Evolutionary conservation across 1,140 invertebrate genomes (phyloP).

Genomic region (Drosophila tristis): DNA sequence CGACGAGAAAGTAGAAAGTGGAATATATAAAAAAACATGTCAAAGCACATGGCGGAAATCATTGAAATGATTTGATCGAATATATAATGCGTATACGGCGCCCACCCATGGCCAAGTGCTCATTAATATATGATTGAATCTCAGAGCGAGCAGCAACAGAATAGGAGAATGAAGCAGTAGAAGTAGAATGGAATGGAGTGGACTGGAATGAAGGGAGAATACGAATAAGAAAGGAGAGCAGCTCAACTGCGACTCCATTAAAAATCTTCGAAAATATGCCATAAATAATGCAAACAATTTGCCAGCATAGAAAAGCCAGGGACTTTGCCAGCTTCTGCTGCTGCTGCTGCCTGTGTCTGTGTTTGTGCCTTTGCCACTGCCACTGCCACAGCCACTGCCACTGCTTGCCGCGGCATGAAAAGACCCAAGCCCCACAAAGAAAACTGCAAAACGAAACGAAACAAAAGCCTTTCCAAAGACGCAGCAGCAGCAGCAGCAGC

Average conservation of each 20-base stretch:
- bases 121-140: conserved; percentile 77
- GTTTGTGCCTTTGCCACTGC: background rate
- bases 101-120: conserved; percentile 45
- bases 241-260: conserved; percentile 63
- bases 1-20: conserved; percentile 11
- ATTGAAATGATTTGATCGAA: conserved; percentile 51
- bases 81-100: conserved; percentile 49
- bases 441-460: conserved; percentile 50
- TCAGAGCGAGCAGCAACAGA: background rate
- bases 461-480: conserved; percentile 47
- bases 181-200: conserved; percentile 10
- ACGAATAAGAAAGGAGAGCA: conserved; percentile 25
- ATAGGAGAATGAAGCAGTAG: background rate
- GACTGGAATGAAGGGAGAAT: conserved; percentile 33
- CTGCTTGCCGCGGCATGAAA: conserved; percentile 19
- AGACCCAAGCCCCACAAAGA: conserved; percentile 45
- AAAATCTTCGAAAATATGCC: conserved; percentile 80
- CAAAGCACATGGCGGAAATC: conserved; percentile 21
- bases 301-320: conserved; percentile 65
- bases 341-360: background rate
- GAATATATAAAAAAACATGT: conserved; percentile 12
- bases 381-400: background rate
- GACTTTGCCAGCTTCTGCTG: conserved; percentile 9
- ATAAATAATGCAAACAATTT: conserved; percentile 79
- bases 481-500: conserved; percentile 8